Percentiles rank a stretch among this genome's conserved stretches.
These are phyloP conservation scores for Agapornis roseicollis DNA, from an alignment of 2,113 vertebrate genomes.

Conservation along the genomic window DNA sequence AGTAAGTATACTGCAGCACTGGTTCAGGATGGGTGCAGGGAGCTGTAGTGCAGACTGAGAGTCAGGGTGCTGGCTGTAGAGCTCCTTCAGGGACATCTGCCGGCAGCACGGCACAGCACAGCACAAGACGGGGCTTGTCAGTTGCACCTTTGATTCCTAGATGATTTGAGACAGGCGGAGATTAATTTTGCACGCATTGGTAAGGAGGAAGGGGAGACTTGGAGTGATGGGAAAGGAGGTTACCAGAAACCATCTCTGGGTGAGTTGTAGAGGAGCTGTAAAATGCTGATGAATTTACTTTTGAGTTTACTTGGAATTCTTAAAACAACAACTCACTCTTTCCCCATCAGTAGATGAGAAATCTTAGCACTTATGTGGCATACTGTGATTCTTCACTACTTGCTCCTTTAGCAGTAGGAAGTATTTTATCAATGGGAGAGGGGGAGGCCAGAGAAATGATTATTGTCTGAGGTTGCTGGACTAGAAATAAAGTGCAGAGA, in stretches of 20 bases:
- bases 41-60: background rate
- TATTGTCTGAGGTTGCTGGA: background rate
- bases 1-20: background rate
- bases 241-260: background rate
- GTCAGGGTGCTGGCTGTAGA: background rate
- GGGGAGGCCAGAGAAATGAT: background rate
- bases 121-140: background rate
- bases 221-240: background rate
- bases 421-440: background rate
- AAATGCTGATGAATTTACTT: background rate
- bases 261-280: background rate
- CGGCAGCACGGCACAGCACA: background rate
- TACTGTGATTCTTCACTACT: background rate
- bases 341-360: background rate
- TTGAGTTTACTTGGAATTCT: background rate
- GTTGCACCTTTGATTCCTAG: background rate
- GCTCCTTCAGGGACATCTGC: background rate
- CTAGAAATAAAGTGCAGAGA: background rate
- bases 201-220: background rate
- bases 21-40: background rate
- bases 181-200: background rate
- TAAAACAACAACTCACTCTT: background rate
- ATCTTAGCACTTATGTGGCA: background rate
- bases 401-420: background rate
- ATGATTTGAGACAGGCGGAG: background rate